phyloP scores from a whole-genome alignment of 2,888 invertebrate genomes.

The Chydorus sphaericus region DNA sequence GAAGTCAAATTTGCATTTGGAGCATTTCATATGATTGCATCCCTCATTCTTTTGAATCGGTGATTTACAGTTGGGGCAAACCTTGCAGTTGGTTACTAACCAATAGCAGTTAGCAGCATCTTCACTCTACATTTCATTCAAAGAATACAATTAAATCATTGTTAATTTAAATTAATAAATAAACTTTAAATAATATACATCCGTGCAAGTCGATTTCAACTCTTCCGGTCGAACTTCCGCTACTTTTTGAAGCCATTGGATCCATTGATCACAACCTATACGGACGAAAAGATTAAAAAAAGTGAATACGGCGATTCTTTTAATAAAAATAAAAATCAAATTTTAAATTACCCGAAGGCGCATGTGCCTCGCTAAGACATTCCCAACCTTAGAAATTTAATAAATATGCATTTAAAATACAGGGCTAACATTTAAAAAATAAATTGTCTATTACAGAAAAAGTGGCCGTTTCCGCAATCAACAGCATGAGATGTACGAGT shows the following conservation, averaged over 20 bases:
- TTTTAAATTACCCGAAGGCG: conserved; percentile 41
- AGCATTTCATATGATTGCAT: conserved; percentile 57
- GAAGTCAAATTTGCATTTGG: conserved; percentile 54
- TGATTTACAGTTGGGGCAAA: conserved; percentile 52
- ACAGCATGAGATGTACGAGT: conserved; percentile 42
- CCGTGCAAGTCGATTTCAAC: conserved; percentile 34
- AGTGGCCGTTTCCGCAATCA: conserved; percentile 52
- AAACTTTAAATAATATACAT: no score
- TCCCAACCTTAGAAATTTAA: conserved; percentile 33
- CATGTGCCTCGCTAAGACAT: conserved; percentile 45
- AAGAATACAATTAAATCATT: no score
- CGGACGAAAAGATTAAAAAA: background rate
- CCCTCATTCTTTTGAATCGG: conserved; percentile 57
- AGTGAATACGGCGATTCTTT: background rate
- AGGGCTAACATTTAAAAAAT: conserved; percentile 30
- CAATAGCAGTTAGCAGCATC: conserved; percentile 48
- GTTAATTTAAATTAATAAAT: no score
- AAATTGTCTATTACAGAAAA: no score
- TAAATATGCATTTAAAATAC: background rate
- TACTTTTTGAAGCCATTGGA: conserved; percentile 43
- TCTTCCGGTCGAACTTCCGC: conserved; percentile 48
- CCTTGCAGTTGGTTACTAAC: conserved; percentile 53
- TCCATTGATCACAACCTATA: conserved; percentile 41
- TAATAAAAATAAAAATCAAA: background rate
- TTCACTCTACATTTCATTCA: no score